A percentile compares a stretch with the other conserved stretches of the same genome.
These are phyloP conservation scores for Drosophila sechellia DNA, from an alignment of 1,140 invertebrate genomes.

Conservation along the genomic window DNA sequence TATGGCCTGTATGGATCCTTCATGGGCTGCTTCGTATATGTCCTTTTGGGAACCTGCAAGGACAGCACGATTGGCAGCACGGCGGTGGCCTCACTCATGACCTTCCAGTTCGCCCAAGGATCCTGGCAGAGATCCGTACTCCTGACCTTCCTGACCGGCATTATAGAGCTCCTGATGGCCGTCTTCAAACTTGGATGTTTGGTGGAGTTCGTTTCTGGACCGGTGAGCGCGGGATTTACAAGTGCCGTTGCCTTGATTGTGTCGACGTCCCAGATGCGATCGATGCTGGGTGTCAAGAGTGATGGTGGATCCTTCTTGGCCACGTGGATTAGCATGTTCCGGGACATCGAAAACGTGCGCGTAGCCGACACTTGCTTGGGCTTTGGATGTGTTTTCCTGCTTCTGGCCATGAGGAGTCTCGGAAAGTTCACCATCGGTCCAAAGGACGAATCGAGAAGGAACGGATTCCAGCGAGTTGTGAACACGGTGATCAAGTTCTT, in stretches of 20 bases:
- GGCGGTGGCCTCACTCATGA: slow-evolving; percentile 93
- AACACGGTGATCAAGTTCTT: slow-evolving; percentile 88
- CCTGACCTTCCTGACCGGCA: slow-evolving; percentile 92
- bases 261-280: slow-evolving; percentile 94
- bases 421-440: slow-evolving; percentile 86
- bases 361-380: slow-evolving; percentile 90
- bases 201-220: slow-evolving; percentile 96
- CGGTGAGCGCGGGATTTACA: slow-evolving; percentile 96
- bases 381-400: slow-evolving; percentile 88
- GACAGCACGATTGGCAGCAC: slow-evolving; percentile 96
- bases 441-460: slow-evolving; percentile 85
- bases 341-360: slow-evolving; percentile 87
- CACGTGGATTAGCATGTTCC: slow-evolving; percentile 89
- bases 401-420: slow-evolving; percentile 89
- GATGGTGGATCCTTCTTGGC: slow-evolving; percentile 90
- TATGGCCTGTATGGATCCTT: slow-evolving; percentile 97
- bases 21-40: slow-evolving; percentile 95
- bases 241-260: slow-evolving; percentile 97
- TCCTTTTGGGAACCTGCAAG: slow-evolving; percentile 95
- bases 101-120: slow-evolving; percentile 90
- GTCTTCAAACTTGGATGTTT: slow-evolving; percentile 95
- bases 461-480: slow-evolving; percentile 84
- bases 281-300: slow-evolving; percentile 91
- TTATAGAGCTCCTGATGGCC: slow-evolving; percentile 94
- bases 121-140: slow-evolving; percentile 92